Evolutionary conservation across 53 echinoderm and acorn worm species (phyloP).

Genomic region (Pentamera pediparva): DNA sequence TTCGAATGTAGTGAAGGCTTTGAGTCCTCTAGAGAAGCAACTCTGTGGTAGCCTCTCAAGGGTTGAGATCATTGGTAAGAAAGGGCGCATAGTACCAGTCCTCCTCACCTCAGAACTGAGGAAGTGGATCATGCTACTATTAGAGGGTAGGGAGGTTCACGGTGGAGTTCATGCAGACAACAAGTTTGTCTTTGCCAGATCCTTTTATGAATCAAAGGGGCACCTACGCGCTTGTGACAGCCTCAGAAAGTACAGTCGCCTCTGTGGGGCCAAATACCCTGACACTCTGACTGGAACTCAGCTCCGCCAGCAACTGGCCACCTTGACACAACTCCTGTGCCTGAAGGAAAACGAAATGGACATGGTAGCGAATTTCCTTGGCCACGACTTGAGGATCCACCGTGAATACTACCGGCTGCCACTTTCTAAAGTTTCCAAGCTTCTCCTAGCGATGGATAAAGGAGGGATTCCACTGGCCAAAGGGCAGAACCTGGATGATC

Average conservation of each 20-base stretch:
- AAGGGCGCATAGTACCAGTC: conserved; percentile 45
- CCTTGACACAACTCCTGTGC: conserved; percentile 23
- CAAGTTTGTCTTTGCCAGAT: conserved; percentile 29
- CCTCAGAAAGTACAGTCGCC: conserved; percentile 37
- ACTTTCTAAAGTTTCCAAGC: conserved; percentile 42
- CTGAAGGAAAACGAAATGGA: conserved; percentile 42
- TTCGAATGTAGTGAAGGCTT: conserved; percentile 27
- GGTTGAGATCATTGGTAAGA: conserved; percentile 51
- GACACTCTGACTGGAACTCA: conserved; percentile 27
- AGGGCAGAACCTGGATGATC: conserved; percentile 31
- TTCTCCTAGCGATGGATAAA: conserved; percentile 41
- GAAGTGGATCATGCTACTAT: conserved; percentile 14
- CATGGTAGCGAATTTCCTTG: conserved; percentile 43
- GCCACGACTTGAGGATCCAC: conserved; percentile 38
- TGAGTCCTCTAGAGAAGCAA: conserved; percentile 29
- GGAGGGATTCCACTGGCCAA: conserved; percentile 19
- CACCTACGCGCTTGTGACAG: conserved; percentile 21
- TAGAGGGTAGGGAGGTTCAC: not conserved
- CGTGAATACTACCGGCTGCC: conserved; percentile 39
- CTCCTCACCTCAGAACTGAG: conserved; percentile 36
- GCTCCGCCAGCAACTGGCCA: conserved; percentile 32
- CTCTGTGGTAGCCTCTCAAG: conserved; percentile 15
- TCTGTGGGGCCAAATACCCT: conserved; percentile 36
- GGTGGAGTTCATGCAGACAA: conserved; percentile 26
- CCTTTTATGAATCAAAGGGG: conserved; percentile 25